Evolutionary conservation across 2,113 vertebrate genomes (phyloP), one percentile per base, ranked within the genome.

Genomic region (Ranitomeya imitator): DNA sequence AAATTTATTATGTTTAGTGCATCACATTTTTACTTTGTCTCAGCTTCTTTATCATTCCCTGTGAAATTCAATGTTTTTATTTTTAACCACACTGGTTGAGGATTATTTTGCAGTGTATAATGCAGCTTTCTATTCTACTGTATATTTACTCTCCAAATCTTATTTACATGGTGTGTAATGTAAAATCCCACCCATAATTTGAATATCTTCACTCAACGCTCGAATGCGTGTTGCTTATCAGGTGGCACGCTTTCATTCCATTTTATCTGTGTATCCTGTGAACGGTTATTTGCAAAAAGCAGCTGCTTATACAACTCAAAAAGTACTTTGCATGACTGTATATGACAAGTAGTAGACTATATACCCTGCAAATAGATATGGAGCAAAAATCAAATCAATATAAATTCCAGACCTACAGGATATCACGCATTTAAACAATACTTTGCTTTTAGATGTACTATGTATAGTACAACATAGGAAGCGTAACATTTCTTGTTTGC

Each of bases 241-340:
- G 80, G 69, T 73, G 18, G 51, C 54, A 83, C 76, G 15, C 69
- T 83, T 83, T 59, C 23, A 83, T 76, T 77, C 26, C 26, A 31
- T 31, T 31, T 77, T 88, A 88, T 83, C 81, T 88, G 59, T 65
- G 54, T 83, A 52, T 63, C 65, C 55, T 63, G 37, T 21, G 31
- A 8, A 83, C 63, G 79, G 55, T 71, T 88, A 82, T 88, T 88
- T 83, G 80, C 71, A 65, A 83, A 78, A 88, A 83, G 71, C 87
- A 88, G 87, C 87, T 88, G 87, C 87, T 83, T 88, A 76, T 88
- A 88, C 80, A 88, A 77, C 80, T 83, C 71, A 83, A 80, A 88
- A 83, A 80, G 82, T 73, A n/a, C 73, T 54, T 88, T 63, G 77
- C 57, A 7, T 14, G n/a, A 26, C 78, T n/a, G 18, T 51, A 78